Percentiles rank a stretch among this genome's conserved stretches.
Conservation (phyloP, 2,888 invertebrate species). For the Leistus spinibarbis region DNA sequence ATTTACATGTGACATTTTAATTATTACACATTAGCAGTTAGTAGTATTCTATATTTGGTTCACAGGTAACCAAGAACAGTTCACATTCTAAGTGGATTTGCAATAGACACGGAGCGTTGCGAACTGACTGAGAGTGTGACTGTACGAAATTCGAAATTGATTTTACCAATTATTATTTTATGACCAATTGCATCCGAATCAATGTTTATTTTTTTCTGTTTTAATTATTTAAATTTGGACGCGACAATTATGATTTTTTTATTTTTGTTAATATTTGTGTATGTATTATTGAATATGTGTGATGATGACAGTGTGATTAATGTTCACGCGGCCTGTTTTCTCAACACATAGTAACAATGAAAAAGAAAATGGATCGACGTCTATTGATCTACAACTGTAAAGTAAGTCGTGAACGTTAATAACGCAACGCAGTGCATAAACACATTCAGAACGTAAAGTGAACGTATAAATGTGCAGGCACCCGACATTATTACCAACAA, state of each 20-base stretch:
- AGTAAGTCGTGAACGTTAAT: slow-evolving; percentile 40
- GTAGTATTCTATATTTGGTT: not conserved
- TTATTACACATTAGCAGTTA: not conserved
- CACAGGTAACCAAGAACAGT: not conserved
- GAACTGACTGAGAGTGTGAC: not conserved
- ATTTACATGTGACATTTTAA: not conserved
- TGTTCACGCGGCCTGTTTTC: not conserved
- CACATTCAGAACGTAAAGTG: slow-evolving; percentile 47
- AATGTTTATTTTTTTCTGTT: too few relatives aligned
- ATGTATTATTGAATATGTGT: too few relatives aligned
- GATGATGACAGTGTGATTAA: not conserved
- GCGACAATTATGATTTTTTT: not conserved
- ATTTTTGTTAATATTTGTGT: not conserved
- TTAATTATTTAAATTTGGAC: not conserved
- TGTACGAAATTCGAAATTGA: not conserved
- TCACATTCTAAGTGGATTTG: not conserved
- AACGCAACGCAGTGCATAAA: slow-evolving; percentile 51
- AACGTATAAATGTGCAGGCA: slow-evolving; percentile 51
- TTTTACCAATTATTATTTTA: not conserved
- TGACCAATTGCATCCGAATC: not conserved
- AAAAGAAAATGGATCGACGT: slow-evolving; percentile 8
- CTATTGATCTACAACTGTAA: slow-evolving; percentile 34
- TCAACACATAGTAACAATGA: slow-evolving; percentile 4
- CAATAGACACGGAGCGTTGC: too few relatives aligned
- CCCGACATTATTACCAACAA: slow-evolving; percentile 59